Percentiles rank a stretch among this genome's conserved stretches.
These are phyloP conservation scores for Anthrax anthrax DNA, from an alignment of 2,888 invertebrate species.

Conservation along the genomic window DNA sequence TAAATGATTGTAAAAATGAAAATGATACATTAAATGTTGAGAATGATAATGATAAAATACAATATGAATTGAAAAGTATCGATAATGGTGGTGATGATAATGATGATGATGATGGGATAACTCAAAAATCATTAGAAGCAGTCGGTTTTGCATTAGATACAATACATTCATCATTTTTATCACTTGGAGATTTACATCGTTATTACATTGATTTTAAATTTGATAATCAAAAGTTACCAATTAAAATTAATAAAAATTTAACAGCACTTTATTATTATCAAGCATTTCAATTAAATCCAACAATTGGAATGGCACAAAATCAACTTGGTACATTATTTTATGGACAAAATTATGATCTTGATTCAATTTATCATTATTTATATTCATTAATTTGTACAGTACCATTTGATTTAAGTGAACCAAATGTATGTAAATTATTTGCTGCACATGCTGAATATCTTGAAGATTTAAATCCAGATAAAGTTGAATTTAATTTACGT, in stretches of 20 bases:
- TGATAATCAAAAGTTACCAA: slow-evolving; percentile 23
- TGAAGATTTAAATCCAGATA: slow-evolving; percentile 37
- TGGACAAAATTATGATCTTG: slow-evolving; percentile 65
- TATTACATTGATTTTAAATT: slow-evolving; percentile 43
- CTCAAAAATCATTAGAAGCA: slow-evolving; percentile 38
- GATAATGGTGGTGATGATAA: no score
- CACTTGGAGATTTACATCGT: slow-evolving; percentile 79
- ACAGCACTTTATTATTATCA: slow-evolving; percentile 73
- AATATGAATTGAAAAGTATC: slow-evolving; percentile 8
- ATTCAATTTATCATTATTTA: slow-evolving; percentile 81
- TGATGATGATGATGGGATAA: slow-evolving; percentile 34
- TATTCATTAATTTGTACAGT: slow-evolving; percentile 63
- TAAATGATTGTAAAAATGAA: slow-evolving; percentile 25
- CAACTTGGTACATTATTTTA: slow-evolving; percentile 81
- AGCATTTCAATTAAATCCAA: slow-evolving; percentile 61
- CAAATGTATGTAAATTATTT: slow-evolving; percentile 64
- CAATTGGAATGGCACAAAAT: slow-evolving; percentile 84
- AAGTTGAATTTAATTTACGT: slow-evolving; percentile 32
- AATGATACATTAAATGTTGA: neutral
- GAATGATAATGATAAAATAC: slow-evolving; percentile 33
- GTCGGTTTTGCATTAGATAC: slow-evolving; percentile 58
- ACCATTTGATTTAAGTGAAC: slow-evolving; percentile 80
- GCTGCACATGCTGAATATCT: slow-evolving; percentile 50
- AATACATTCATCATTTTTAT: slow-evolving; percentile 73
- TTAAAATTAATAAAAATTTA: slow-evolving; percentile 23